Evolutionary conservation across 1,140 invertebrate species (phyloP).

Genomic region (Holcopasites calliopsidis): DNA sequence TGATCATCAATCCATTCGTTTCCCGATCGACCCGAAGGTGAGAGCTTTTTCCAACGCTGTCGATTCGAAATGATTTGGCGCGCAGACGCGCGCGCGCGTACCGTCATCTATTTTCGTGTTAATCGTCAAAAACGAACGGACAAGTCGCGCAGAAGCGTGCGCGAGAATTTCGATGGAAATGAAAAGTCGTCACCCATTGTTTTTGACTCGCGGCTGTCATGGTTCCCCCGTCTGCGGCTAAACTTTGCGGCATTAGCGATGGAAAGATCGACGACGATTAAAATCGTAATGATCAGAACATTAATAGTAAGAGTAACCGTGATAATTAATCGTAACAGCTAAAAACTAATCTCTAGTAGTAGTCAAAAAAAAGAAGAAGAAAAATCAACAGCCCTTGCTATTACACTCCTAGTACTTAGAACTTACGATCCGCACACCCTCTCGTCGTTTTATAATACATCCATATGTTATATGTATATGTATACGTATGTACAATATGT

Average conservation of each 20-base stretch:
- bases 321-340: slow-evolving; percentile 20
- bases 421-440: slow-evolving; percentile 40
- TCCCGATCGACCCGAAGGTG: not conserved
- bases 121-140: slow-evolving; percentile 15
- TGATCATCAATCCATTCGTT: not conserved
- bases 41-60: not conserved
- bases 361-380: slow-evolving; percentile 36
- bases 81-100: not conserved
- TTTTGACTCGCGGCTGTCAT: slow-evolving; percentile 64
- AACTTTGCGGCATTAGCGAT: slow-evolving; percentile 53
- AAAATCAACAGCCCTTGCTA: slow-evolving; percentile 64
- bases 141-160: not conserved
- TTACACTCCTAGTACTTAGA: slow-evolving; percentile 54
- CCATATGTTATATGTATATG: slow-evolving; percentile 48
- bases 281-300: not conserved
- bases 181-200: slow-evolving; percentile 7
- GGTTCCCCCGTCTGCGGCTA: slow-evolving; percentile 65
- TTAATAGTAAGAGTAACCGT: slow-evolving; percentile 11
- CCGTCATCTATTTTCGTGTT: slow-evolving; percentile 16
- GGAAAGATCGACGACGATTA: slow-evolving; percentile 32
- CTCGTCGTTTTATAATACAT: slow-evolving; percentile 54
- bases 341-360: slow-evolving; percentile 65
- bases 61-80: slow-evolving; percentile 16
- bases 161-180: slow-evolving; percentile 4
- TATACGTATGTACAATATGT: slow-evolving; percentile 62